Evolutionary conservation across 2,888 invertebrate genomes (phyloP).

Genomic region (Eupithecia vulgata): DNA sequence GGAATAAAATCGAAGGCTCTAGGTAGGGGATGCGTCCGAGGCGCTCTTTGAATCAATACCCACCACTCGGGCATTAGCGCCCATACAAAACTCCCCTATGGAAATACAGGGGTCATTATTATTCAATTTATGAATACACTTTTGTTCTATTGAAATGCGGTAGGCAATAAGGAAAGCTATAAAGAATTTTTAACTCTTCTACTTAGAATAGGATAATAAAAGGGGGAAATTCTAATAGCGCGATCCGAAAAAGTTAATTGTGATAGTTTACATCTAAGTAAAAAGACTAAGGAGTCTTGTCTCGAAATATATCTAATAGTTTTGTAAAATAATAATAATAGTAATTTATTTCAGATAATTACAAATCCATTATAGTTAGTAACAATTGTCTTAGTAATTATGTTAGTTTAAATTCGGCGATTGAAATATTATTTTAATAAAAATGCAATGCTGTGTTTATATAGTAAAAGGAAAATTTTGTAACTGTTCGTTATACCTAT

Average conservation of each 20-base stretch:
- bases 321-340: no score
- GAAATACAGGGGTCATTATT: background rate
- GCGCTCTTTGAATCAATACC: slow-evolving; percentile 52
- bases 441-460: no score
- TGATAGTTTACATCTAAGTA: background rate
- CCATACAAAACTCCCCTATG: slow-evolving; percentile 11
- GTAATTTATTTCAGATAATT: no score
- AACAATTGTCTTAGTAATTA: no score
- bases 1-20: slow-evolving; percentile 16
- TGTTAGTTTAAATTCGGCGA: no score
- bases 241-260: background rate
- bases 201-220: background rate
- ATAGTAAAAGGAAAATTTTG: no score
- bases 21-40: slow-evolving; percentile 52
- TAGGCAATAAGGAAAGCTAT: background rate
- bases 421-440: no score
- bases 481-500: no score
- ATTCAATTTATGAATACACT: slow-evolving; percentile 7
- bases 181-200: background rate
- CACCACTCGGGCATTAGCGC: slow-evolving; percentile 32
- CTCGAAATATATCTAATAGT: no score
- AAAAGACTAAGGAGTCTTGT: no score
- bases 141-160: background rate
- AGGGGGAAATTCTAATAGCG: no score
- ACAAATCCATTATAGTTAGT: no score